Conservation (phyloP, 1,140 invertebrate species). For the Diachasmimorpha longicaudata region DNA sequence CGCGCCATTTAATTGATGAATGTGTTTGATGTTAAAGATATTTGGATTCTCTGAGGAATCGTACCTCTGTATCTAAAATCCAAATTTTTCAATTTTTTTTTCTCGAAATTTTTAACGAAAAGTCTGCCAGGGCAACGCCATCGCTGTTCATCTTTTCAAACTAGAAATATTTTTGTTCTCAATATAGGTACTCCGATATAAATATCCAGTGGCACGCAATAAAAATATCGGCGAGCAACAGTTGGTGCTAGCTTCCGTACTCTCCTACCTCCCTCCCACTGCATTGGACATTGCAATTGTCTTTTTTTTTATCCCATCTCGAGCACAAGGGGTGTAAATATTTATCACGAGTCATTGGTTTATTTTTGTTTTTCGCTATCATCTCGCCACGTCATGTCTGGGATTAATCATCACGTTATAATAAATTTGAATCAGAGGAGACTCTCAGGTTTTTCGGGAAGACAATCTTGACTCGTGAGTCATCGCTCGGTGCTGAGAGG, state of each 20-base stretch:
- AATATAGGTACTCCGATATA: slow-evolving; percentile 40
- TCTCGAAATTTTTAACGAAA: neutral
- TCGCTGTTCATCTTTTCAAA: slow-evolving; percentile 18
- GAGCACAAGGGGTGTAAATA: neutral
- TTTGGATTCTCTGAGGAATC: too few relatives aligned
- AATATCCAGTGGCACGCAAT: slow-evolving; percentile 35
- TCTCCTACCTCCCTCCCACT: neutral
- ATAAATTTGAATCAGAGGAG: neutral
- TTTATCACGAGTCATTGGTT: neutral
- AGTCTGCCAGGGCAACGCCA: neutral
- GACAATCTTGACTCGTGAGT: neutral
- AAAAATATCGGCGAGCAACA: slow-evolving; percentile 41
- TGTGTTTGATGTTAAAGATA: too few relatives aligned
- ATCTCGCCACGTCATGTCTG: neutral
- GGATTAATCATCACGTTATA: neutral
- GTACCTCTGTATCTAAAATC: neutral
- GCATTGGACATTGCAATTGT: neutral
- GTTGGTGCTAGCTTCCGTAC: slow-evolving; percentile 25
- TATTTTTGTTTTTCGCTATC: neutral
- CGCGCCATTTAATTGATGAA: too few relatives aligned
- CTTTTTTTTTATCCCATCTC: neutral
- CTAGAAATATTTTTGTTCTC: slow-evolving; percentile 42
- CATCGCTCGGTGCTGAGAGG: neutral
- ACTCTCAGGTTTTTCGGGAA: neutral
- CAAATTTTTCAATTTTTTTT: neutral